Evolutionary conservation across 2,113 vertebrate species (phyloP).

Genomic region (Stictonetta naevosa): DNA sequence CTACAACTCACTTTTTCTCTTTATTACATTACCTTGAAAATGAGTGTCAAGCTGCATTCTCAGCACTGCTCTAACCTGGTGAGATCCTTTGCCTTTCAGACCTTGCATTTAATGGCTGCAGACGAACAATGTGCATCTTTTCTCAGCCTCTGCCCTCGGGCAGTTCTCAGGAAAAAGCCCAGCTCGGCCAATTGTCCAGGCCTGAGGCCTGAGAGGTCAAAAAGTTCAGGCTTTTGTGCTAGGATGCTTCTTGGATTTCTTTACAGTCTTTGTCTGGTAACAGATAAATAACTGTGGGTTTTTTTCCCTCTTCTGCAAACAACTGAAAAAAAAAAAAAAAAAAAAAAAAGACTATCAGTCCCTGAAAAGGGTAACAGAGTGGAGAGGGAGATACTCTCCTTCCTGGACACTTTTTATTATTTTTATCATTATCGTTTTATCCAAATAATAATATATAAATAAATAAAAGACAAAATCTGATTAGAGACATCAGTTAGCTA

Average conservation of each 20-base stretch:
- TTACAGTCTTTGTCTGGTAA: slow-evolving; percentile 86
- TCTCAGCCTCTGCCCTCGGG: slow-evolving; percentile 54
- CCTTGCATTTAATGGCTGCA: slow-evolving; percentile 29
- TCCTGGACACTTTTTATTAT: not conserved
- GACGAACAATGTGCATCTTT: slow-evolving; percentile 51
- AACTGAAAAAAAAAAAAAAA: slow-evolving; percentile 75
- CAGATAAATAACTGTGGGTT: slow-evolving; percentile 82
- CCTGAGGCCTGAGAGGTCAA: slow-evolving; percentile 72
- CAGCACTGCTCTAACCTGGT: slow-evolving; percentile 17
- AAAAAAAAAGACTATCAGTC: slow-evolving; percentile 68
- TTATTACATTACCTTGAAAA: slow-evolving; percentile 74
- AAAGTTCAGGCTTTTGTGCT: slow-evolving; percentile 82
- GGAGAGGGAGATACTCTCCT: slow-evolving; percentile 1
- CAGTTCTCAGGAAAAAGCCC: slow-evolving; percentile 67
- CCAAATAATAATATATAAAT: too few relatives aligned
- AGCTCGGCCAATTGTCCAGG: slow-evolving; percentile 69
- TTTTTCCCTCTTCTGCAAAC: slow-evolving; percentile 46
- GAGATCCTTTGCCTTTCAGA: slow-evolving; percentile 40
- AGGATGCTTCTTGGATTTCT: slow-evolving; percentile 80
- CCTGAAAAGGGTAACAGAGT: not conserved
- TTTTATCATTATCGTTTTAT: not conserved
- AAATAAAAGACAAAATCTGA: not conserved
- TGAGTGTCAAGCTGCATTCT: slow-evolving; percentile 38
- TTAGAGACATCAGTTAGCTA: not conserved
- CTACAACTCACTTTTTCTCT: slow-evolving; percentile 66